Base-by-base conservation (phyloP, 2,888 invertebrate genomes). In the Caenorhabditis uteleia region DNA sequence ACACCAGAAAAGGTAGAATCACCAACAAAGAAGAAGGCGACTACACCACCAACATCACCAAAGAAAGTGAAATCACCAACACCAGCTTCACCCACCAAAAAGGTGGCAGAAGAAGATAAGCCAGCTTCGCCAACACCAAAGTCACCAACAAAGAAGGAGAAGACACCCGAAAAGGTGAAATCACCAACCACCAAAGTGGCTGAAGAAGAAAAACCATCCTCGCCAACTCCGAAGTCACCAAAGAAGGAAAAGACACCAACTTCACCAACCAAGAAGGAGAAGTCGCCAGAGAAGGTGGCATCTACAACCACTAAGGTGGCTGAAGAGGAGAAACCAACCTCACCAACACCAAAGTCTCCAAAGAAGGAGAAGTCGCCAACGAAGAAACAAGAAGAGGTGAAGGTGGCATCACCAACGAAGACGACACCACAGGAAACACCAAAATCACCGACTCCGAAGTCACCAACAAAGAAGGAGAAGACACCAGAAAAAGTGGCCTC, bases 251-350 rank as follows among this genome's bases (percentile, higher is more conserved):
- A 44, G 10, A 39, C 25, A 16, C 48, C 53, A 23, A 26, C 23
- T 8, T 53, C 54, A 12, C 60, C 60, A 16, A 53, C 48, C 3
- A 62, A 62, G 40, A 62, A 62, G 43, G 51, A 40, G 29, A 49
- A 45, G 26, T 48, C 51, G 1, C 56, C 56, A 6, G 43, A 34
- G 20, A 47, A 51, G 18, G 36, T 26, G 26, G 40, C 26, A n/a
- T 26, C 45, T 16, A 10, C 38, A 18, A 16, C 38, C 3, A 3
- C 16, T 4, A 4, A 18, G 4, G 38, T 38, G 38, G 44, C 2
- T 3, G 29, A 18, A 27, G 27, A 27, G 14, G 49, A 44, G 10
- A 39, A 34, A 16, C 48, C 53, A 23, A 26, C 23, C 8, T 53
- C 54, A 12, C 60, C 60, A 16, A 53, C 48, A 2, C 56, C 56